These are phyloP conservation scores for Celastrina argiolus DNA, from an alignment of 2,888 invertebrate species.

Conservation along the genomic window DNA sequence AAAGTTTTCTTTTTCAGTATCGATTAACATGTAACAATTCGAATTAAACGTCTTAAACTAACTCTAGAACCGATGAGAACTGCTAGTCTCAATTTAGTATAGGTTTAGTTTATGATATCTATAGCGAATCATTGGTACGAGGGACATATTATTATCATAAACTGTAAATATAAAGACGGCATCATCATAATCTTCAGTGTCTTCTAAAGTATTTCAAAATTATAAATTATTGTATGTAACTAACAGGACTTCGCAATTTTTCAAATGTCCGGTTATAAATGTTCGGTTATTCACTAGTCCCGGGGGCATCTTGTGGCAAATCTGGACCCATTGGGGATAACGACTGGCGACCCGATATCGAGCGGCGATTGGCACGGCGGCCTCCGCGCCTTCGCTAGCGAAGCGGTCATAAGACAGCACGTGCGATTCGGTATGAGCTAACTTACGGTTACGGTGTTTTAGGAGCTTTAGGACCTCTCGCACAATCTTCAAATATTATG, in stretches of 20 bases:
- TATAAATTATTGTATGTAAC: conserved; percentile 1
- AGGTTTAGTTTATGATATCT: conserved; percentile 6
- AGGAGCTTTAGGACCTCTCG: no score
- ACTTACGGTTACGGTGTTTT: conserved; percentile 23
- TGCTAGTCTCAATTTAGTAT: conserved; percentile 65
- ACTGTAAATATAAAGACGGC: background rate
- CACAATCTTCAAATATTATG: no score
- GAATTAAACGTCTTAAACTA: conserved; percentile 30
- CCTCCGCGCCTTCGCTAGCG: conserved; percentile 71
- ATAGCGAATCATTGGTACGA: background rate
- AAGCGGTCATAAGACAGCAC: conserved; percentile 74
- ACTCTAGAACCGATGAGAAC: conserved; percentile 53
- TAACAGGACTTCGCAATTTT: background rate
- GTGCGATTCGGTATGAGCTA: conserved; percentile 72
- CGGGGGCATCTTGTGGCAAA: conserved; percentile 95
- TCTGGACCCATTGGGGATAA: conserved; percentile 95
- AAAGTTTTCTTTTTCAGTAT: conserved; percentile 29
- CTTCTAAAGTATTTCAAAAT: background rate
- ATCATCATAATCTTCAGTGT: background rate
- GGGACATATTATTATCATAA: background rate
- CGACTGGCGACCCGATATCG: conserved; percentile 81
- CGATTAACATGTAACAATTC: conserved; percentile 16
- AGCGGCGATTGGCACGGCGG: conserved; percentile 72
- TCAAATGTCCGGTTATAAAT: conserved; percentile 15
- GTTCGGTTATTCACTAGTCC: conserved; percentile 78